Evolutionary conservation across 2,888 invertebrate genomes (phyloP), one percentile per base, ranked within the genome.

Genomic region (Drosophila tripunctata): DNA sequence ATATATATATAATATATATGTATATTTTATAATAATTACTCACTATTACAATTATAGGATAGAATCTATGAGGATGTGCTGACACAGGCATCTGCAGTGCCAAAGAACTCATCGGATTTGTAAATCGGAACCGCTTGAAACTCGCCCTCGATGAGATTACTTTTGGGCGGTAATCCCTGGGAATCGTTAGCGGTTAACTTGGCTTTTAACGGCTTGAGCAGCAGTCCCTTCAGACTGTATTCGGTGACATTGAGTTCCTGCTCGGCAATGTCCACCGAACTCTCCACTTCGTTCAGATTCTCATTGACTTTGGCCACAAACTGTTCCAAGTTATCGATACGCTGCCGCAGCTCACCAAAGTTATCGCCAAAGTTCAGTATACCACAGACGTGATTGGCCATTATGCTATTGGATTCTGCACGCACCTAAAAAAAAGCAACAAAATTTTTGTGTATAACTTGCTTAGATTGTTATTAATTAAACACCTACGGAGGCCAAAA

Each of bases 181-280:
- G 79, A n/a, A 2, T 78, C 67, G 1, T 73, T 7, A 10, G 66
- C 43, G 2, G 44, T 40, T 7, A 83, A 41, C 41, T 87, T 88
- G 27, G 87, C 71, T 61, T 94, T 91, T 43, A 94, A 92, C n/a
- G 94, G 94, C 77, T 93, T 93, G 0, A 94, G 86, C 7, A 94
- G 91, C 15, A 90, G 67, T 68, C 91, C 93, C 82, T 92, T 94
- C 0, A 94, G 85, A 75, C 93, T 93, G 71, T 92, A 93, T 54
- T 94, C 94, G 17, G 91, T 92, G 2, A 93, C 89, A 67, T 93
- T 93, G 67, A 94, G 92, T 62, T 94, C 93, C 24, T 89, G 80
- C 89, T 94, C 94, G 3, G 94, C 94, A 56, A 92, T 92, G 67
- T 93, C 93, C 21, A 94, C 91, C 70, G 93, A 92, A 75, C 92